These are phyloP conservation scores for Candidula unifasciata DNA, from an alignment of 2,888 invertebrate species.

Conservation along the genomic window DNA sequence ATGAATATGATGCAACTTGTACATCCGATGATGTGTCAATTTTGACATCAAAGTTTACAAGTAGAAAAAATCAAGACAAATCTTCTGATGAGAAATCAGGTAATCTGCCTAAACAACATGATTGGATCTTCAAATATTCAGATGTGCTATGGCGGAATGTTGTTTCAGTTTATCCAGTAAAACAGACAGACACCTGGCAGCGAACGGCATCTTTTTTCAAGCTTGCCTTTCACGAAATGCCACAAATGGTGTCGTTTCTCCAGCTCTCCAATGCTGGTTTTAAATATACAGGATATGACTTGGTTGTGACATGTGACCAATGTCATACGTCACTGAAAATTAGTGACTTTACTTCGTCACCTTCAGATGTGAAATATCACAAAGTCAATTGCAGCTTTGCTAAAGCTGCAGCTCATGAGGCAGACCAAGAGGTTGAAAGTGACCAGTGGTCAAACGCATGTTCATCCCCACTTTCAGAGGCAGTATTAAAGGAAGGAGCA, in stretches of 20 bases:
- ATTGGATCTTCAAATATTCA: not conserved
- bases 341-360: not conserved
- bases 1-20: not conserved
- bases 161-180: not conserved
- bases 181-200: not conserved
- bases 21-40: no score
- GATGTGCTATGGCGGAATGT: no score
- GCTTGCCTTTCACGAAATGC: not conserved
- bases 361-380: not conserved
- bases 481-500: no score
- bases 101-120: not conserved
- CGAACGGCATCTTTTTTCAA: not conserved
- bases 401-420: not conserved
- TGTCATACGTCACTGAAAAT: not conserved
- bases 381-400: not conserved
- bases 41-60: not conserved
- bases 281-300: not conserved
- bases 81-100: not conserved
- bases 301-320: not conserved
- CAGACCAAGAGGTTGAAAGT: no score
- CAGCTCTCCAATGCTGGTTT: conserved; percentile 28
- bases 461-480: no score
- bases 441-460: not conserved
- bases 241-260: not conserved
- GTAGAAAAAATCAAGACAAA: not conserved